These are phyloP conservation scores for Clarias gariepinus DNA, from an alignment of 2,113 vertebrate genomes.

Conservation along the genomic window DNA sequence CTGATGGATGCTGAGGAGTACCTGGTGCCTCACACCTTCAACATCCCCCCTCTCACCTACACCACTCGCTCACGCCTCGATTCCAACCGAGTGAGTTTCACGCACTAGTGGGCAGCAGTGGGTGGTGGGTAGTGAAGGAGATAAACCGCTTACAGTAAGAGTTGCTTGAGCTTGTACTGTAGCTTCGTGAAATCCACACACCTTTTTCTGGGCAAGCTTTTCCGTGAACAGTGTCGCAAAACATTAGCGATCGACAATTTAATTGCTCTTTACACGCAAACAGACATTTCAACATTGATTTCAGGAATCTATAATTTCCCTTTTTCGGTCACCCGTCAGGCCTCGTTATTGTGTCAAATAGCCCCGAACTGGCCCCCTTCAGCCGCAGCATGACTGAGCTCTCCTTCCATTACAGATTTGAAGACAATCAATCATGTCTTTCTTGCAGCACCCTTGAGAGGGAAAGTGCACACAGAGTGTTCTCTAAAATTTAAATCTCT, in stretches of 20 bases:
- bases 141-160: background rate
- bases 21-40: constrained; percentile 91
- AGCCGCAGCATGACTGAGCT: background rate
- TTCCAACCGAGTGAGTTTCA: constrained; percentile 76
- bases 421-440: constrained; percentile 28
- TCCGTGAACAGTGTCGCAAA: background rate
- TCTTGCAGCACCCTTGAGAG: constrained; percentile 21
- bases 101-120: background rate
- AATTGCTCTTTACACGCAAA: background rate
- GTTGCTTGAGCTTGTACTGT: background rate
- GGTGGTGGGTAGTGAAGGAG: background rate
- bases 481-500: constrained; percentile 27
- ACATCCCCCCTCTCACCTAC: constrained; percentile 89
- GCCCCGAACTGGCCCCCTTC: background rate
- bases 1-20: constrained; percentile 99
- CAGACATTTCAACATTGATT: background rate
- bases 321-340: background rate
- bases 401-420: constrained; percentile 10
- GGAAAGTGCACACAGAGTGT: background rate
- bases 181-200: background rate
- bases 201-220: background rate
- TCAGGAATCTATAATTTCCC: background rate
- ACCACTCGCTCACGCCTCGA: constrained; percentile 88
- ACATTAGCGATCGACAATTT: background rate
- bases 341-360: background rate